These are phyloP conservation scores for Hemibagrus guttatus DNA, from an alignment of 2,797 vertebrate genomes.

Conservation along the genomic window DNA sequence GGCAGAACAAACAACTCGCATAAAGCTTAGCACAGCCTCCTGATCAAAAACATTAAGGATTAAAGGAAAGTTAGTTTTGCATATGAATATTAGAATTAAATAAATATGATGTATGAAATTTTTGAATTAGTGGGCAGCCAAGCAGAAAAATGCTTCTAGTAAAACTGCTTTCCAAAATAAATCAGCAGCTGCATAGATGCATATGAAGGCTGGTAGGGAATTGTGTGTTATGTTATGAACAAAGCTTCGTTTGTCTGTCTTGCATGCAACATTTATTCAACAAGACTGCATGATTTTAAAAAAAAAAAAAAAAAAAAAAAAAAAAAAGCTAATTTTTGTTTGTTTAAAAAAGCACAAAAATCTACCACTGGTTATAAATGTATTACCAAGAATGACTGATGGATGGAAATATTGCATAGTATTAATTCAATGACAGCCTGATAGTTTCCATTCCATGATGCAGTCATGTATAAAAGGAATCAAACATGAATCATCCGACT, in stretches of 20 bases:
- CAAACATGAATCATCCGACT: background rate
- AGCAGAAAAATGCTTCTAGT: conserved; percentile 48
- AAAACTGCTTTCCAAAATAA: conserved; percentile 47
- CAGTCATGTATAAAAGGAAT: conserved; percentile 18
- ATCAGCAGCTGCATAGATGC: conserved; percentile 48
- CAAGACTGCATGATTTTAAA: conserved; percentile 55
- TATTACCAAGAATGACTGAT: background rate
- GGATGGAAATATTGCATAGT: conserved; percentile 7
- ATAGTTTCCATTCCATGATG: conserved; percentile 11
- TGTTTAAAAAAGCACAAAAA: conserved; percentile 23
- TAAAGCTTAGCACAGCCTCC: conserved; percentile 58
- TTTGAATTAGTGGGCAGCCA: background rate
- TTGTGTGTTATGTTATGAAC: conserved; percentile 44
- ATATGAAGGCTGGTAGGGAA: background rate
- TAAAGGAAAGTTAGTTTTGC: conserved; percentile 11
- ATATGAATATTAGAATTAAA: conserved; percentile 13
- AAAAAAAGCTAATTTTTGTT: background rate
- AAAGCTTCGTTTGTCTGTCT: conserved; percentile 58
- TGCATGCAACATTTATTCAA: conserved; percentile 60
- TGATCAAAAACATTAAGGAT: conserved; percentile 15
- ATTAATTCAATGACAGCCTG: background rate
- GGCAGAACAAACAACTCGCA: conserved; percentile 53
- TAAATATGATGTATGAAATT: background rate
- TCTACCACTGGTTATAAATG: background rate
- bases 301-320: background rate